These are phyloP conservation scores for Temnothorax rugatulus DNA, from an alignment of 2,888 invertebrate species.

Conservation along the genomic window DNA sequence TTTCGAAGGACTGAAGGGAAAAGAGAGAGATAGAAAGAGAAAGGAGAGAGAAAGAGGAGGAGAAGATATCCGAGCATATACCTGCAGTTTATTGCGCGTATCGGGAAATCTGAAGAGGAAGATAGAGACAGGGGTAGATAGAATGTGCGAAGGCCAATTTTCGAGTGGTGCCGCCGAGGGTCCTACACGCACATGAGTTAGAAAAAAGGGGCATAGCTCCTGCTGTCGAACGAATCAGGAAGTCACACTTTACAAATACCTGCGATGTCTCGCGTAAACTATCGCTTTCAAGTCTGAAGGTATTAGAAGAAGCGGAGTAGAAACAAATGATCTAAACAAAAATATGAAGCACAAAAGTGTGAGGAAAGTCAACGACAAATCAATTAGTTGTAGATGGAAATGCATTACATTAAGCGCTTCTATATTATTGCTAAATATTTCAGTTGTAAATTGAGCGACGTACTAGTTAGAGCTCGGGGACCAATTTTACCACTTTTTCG, in stretches of 20 bases:
- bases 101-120: constrained; percentile 51
- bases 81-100: constrained; percentile 48
- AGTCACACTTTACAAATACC: constrained; percentile 69
- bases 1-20: constrained; percentile 12
- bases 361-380: not conserved
- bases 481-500: constrained; percentile 31
- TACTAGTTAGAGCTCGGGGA: not conserved
- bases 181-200: constrained; percentile 49
- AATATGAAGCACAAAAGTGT: not conserved
- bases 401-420: not conserved
- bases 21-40: constrained; percentile 20
- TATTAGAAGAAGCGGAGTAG: not conserved
- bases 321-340: not conserved
- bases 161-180: constrained; percentile 74
- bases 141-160: constrained; percentile 78
- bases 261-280: constrained; percentile 14
- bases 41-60: constrained; percentile 40
- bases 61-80: constrained; percentile 3
- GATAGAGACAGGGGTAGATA: constrained; percentile 71
- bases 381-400: not conserved
- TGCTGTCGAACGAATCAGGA: constrained; percentile 64
- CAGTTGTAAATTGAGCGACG: not conserved
- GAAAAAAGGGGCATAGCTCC: constrained; percentile 54
- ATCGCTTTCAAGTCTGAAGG: not conserved
- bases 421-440: not conserved